Conservation (phyloP, 2,113 vertebrate genomes). For the Notarius quadriscutis region DNA sequence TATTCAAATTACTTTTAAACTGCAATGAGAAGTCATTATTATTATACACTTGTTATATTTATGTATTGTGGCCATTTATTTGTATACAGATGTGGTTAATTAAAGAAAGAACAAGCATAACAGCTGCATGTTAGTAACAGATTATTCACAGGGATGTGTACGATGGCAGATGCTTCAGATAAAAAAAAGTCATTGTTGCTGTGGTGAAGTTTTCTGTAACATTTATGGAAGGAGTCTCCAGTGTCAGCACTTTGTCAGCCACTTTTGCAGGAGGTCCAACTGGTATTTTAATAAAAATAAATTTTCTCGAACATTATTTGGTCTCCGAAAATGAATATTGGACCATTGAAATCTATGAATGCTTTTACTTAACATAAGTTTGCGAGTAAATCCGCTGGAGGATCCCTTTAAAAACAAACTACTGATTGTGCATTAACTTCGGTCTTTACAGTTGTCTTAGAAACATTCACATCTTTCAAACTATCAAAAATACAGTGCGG, state of each 20-base stretch:
- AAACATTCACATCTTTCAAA: background rate
- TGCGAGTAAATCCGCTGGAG: no score
- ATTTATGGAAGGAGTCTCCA: background rate
- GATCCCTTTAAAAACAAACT: no score
- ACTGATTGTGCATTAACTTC: background rate
- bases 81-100: background rate
- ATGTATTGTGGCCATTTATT: background rate
- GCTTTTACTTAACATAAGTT: no score
- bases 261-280: no score
- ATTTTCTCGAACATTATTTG: no score
- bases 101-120: background rate
- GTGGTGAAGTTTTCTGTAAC: background rate
- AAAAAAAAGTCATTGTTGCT: background rate
- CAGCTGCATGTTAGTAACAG: background rate
- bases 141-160: background rate
- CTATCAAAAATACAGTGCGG: background rate
- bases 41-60: background rate
- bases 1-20: background rate
- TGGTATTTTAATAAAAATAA: no score
- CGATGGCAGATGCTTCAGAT: background rate
- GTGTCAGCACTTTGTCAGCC: no score
- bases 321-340: no score
- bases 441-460: background rate
- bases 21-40: background rate
- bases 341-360: no score